Base-by-base conservation (phyloP, 2,797 vertebrate species). In the Eurystomus glaucurus region DNA sequence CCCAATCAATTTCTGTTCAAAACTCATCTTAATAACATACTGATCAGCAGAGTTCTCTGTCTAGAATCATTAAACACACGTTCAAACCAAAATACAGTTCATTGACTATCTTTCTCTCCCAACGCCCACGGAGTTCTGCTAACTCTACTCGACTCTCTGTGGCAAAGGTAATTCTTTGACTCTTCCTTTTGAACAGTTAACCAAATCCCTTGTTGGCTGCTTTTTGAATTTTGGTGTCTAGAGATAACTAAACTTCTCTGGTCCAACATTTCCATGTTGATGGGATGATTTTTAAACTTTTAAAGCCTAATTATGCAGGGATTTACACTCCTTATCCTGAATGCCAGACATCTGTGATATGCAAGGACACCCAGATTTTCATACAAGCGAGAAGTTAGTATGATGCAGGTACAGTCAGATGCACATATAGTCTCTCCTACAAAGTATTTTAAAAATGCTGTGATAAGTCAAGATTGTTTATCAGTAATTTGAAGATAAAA, bases 401-500 rank as follows among this genome's bases (percentile, higher is more conserved):
- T 0, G 0, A 84, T 35, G 29, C 22, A 39, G 6, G 6, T 39
- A 45, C 8, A 29, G 46, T 41, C 28, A 77, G 18, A 65, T 33
- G 37, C 29, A 55, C 18, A 14, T 31, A 61, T 11, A 55, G 1
- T 3, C n/a, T 77, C 15, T 37, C 18, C 9, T 22, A 65, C 10
- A 76, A 90, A 85, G 9, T 25, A 72, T 19, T 43, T 35, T 83
- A 61, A n/a, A 87, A 91, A 41, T 77, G 3, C 13, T 74, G 29
- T 77, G 39, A 57, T 62, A 75, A 70, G 2, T 57, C 45, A 86
- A 75, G 31, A 25, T 37, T 57, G 6, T 35, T 90, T 43, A 85
- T 60, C 37, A 65, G 51, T 35, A 90, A 57, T 64, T 85, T 71
- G 85, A 80, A 81, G 14, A 80, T 7, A 77, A 41, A 93, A 86